phyloP scores from a whole-genome alignment of 2,888 invertebrate genomes.

The Drosophila anceps region DNA sequence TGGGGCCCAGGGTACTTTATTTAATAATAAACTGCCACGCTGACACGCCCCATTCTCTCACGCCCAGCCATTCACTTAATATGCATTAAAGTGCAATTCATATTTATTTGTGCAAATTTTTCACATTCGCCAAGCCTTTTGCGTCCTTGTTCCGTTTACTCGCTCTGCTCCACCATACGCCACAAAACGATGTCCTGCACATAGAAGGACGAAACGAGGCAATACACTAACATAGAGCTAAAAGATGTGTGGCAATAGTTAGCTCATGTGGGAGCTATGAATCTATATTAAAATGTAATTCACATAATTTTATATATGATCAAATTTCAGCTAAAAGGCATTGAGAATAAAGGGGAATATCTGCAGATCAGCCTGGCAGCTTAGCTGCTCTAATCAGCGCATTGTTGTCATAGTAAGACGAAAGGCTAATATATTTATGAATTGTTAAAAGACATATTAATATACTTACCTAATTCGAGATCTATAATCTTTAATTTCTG shows the following conservation, averaged over 20 bases:
- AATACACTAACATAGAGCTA: slow-evolving; percentile 23
- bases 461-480: no score
- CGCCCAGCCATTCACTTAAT: slow-evolving; percentile 60
- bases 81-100: slow-evolving; percentile 80
- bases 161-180: neutral
- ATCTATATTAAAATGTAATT: neutral
- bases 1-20: slow-evolving; percentile 65
- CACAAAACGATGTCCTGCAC: slow-evolving; percentile 22
- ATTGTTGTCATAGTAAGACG: neutral
- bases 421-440: no score
- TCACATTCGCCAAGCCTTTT: slow-evolving; percentile 49
- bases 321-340: neutral
- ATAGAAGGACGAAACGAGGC: slow-evolving; percentile 2
- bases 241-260: neutral
- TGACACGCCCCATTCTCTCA: slow-evolving; percentile 18
- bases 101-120: slow-evolving; percentile 81
- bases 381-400: neutral
- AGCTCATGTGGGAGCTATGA: neutral
- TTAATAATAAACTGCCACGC: slow-evolving; percentile 72
- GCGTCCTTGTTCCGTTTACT: slow-evolving; percentile 22
- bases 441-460: no score
- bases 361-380: neutral
- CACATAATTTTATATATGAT: neutral
- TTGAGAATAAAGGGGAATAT: neutral
- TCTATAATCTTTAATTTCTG: neutral